A percentile compares a stretch with the other conserved stretches of the same genome.
Evolutionary conservation across 2,888 invertebrate genomes (phyloP).

Genomic region (Ariolimax columbianus): DNA sequence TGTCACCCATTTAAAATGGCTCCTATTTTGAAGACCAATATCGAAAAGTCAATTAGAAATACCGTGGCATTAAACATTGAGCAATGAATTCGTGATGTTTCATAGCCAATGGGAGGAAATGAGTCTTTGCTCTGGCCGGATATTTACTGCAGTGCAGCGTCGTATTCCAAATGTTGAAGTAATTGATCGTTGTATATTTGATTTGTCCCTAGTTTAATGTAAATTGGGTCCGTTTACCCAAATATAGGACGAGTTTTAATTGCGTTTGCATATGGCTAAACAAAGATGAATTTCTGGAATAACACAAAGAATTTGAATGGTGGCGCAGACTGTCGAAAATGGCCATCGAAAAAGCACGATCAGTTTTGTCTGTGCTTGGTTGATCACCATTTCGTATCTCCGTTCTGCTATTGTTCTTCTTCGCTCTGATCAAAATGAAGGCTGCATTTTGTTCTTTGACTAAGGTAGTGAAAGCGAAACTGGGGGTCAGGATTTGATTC

Average conservation of each 20-base stretch:
- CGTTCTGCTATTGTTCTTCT: background rate
- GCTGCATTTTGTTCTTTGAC: too few relatives aligned
- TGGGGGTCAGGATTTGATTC: too few relatives aligned
- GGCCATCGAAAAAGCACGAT: background rate
- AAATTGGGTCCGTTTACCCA: slow-evolving; percentile 2
- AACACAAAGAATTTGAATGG: background rate
- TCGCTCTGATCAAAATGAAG: background rate
- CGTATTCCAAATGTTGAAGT: slow-evolving; percentile 8
- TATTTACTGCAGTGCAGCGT: background rate
- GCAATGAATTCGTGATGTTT: slow-evolving; percentile 17
- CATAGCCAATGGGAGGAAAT: background rate
- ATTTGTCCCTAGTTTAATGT: background rate
- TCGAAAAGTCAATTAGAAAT: slow-evolving; percentile 37
- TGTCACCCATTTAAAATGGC: background rate
- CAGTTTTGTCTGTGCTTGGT: background rate
- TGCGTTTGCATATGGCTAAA: background rate
- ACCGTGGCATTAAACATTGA: slow-evolving; percentile 16
- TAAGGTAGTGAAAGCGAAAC: too few relatives aligned
- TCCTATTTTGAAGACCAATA: background rate
- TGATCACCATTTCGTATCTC: background rate
- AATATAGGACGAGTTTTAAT: background rate
- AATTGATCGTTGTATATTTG: slow-evolving; percentile 20
- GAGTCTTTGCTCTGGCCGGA: background rate
- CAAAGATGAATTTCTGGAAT: background rate
- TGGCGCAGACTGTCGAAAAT: background rate